Conservation (phyloP, 2,888 invertebrate species). For the Caenorhabditis japonica region DNA sequence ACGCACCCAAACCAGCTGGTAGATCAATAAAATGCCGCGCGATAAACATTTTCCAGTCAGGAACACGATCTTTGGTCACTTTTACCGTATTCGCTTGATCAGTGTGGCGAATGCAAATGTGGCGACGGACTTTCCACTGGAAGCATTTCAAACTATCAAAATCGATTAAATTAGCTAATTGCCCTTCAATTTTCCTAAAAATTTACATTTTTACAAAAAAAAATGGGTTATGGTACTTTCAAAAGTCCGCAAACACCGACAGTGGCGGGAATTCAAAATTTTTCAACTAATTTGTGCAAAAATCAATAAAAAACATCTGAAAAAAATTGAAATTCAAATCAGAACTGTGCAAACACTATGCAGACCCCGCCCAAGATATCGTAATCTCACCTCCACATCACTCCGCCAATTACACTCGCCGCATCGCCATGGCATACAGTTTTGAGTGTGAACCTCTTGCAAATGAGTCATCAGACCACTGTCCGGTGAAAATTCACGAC, state of each 20-base stretch:
- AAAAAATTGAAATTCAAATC: no score
- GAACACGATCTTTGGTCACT: not conserved
- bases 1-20: not conserved
- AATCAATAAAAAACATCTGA: no score
- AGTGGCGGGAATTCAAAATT: no score
- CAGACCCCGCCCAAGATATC: no score
- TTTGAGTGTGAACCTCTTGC: not conserved
- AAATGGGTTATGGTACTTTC: not conserved
- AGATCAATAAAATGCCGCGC: slow-evolving; percentile 4
- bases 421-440: slow-evolving; percentile 24
- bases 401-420: slow-evolving; percentile 15
- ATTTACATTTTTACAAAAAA: not conserved
- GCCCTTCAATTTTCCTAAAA: not conserved
- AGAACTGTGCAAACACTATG: no score
- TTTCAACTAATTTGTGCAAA: no score
- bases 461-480: slow-evolving; percentile 9
- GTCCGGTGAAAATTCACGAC: not conserved
- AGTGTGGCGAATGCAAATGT: slow-evolving; percentile 23
- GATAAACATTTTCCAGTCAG: slow-evolving; percentile 5
- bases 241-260: no score
- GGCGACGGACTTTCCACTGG: slow-evolving; percentile 40
- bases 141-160: slow-evolving; percentile 3
- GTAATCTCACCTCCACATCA: no score
- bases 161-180: not conserved
- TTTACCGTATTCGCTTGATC: not conserved